Conservation (phyloP, 2,888 invertebrate species). For the Ornithoptera alexandrae region DNA sequence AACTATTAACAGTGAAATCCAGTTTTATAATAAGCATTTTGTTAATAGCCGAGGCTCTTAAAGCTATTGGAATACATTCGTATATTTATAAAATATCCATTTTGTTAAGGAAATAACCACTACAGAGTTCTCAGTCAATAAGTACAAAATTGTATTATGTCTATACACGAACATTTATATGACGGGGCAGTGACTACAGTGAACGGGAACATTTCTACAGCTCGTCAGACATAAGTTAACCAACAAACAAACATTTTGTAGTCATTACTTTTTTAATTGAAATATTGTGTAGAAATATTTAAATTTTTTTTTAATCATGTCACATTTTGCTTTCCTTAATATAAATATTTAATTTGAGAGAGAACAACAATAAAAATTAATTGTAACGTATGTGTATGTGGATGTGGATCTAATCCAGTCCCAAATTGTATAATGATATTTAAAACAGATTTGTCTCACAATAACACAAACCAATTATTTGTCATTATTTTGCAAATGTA, state of each 20-base stretch:
- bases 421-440: no score
- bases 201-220: background rate
- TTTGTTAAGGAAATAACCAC: conserved; percentile 10
- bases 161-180: background rate
- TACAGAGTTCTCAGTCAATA: conserved; percentile 6
- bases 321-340: background rate
- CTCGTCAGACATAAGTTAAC: background rate
- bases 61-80: conserved; percentile 32
- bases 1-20: conserved; percentile 23
- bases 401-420: conserved; percentile 3
- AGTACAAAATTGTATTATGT: conserved; percentile 4
- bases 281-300: background rate
- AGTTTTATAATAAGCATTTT: conserved; percentile 26
- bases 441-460: no score
- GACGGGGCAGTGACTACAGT: background rate
- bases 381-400: background rate
- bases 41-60: conserved; percentile 24
- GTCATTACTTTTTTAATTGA: background rate
- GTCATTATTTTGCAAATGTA: no score
- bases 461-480: no score
- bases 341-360: background rate
- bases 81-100: background rate
- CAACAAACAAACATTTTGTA: background rate
- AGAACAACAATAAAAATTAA: background rate
- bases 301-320: background rate